These are phyloP conservation scores for Xestia c-nigrum DNA, from an alignment of 2,888 invertebrate genomes.

Conservation along the genomic window DNA sequence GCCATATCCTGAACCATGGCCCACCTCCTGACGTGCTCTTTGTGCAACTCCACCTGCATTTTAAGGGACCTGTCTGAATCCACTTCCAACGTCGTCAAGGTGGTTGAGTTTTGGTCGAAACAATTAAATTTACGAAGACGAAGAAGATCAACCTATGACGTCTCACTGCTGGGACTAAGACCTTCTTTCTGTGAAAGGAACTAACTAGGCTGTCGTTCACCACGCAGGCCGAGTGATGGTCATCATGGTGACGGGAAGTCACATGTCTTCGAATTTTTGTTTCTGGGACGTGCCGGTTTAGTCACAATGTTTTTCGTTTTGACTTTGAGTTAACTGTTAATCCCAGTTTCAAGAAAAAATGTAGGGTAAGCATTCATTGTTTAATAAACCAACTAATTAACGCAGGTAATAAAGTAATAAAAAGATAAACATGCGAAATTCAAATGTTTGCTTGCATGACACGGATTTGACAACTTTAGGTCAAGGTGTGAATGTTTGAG, in stretches of 20 bases:
- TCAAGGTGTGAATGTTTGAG: slow-evolving; percentile 12
- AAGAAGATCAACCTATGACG: no score
- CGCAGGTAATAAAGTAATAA: not conserved
- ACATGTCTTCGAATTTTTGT: not conserved
- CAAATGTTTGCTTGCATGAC: not conserved
- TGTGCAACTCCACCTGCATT: no score
- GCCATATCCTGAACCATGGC: no score
- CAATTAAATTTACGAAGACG: no score
- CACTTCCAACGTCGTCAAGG: no score
- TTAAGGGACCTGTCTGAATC: no score
- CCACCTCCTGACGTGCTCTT: no score
- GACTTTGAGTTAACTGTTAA: not conserved
- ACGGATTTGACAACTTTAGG: slow-evolving; percentile 2
- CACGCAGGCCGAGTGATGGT: not conserved
- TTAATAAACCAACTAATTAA: not conserved
- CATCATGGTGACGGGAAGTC: not conserved
- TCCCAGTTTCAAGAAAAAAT: not conserved
- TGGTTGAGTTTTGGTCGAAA: no score
- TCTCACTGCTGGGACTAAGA: not conserved
- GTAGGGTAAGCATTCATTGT: not conserved
- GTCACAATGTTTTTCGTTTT: not conserved
- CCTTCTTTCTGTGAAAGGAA: not conserved
- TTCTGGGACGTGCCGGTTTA: not conserved
- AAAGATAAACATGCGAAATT: not conserved
- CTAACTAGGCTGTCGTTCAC: not conserved